Conservation (phyloP, 2,888 invertebrate species). For the Cantharis nigra region DNA sequence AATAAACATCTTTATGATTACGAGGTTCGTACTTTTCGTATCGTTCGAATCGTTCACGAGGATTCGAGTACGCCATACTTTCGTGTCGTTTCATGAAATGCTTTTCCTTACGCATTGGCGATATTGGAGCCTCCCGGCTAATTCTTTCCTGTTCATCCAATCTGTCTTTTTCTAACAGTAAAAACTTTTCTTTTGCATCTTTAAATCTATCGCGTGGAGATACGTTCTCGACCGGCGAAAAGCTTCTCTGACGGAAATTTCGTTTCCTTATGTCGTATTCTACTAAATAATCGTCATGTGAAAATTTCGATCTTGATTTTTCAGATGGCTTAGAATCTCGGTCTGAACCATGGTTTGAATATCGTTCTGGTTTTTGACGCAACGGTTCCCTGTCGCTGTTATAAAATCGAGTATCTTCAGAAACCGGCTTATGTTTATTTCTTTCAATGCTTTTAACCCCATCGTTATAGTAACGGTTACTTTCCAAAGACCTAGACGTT, state of each 20-base stretch:
- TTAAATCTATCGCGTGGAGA: slow-evolving; percentile 81
- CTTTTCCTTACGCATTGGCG: slow-evolving; percentile 37
- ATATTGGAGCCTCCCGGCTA: slow-evolving; percentile 43
- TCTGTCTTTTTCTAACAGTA: slow-evolving; percentile 75
- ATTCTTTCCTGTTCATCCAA: slow-evolving; percentile 58
- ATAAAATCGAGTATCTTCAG: slow-evolving; percentile 42
- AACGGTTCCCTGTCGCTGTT: slow-evolving; percentile 28
- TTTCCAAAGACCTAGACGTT: slow-evolving; percentile 13
- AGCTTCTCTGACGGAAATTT: slow-evolving; percentile 48
- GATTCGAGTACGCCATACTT: slow-evolving; percentile 35
- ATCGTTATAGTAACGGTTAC: slow-evolving; percentile 6
- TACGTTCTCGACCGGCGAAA: slow-evolving; percentile 57
- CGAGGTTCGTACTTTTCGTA: slow-evolving; percentile 37
- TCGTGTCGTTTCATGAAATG: slow-evolving; percentile 45
- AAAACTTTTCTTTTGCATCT: slow-evolving; percentile 85
- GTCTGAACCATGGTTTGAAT: slow-evolving; percentile 11
- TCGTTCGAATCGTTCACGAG: slow-evolving; percentile 13
- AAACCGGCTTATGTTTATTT: slow-evolving; percentile 26
- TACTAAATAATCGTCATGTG: slow-evolving; percentile 27
- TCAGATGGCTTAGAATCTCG: slow-evolving; percentile 16
- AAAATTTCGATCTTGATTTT: slow-evolving; percentile 10
- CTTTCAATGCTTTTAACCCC: slow-evolving; percentile 14
- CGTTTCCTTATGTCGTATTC: slow-evolving; percentile 20
- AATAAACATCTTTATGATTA: slow-evolving; percentile 35
- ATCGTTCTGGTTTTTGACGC: slow-evolving; percentile 5